phyloP scores from a whole-genome alignment of 2,797 vertebrate genomes.

The Helicolenus hilgendorfi region DNA sequence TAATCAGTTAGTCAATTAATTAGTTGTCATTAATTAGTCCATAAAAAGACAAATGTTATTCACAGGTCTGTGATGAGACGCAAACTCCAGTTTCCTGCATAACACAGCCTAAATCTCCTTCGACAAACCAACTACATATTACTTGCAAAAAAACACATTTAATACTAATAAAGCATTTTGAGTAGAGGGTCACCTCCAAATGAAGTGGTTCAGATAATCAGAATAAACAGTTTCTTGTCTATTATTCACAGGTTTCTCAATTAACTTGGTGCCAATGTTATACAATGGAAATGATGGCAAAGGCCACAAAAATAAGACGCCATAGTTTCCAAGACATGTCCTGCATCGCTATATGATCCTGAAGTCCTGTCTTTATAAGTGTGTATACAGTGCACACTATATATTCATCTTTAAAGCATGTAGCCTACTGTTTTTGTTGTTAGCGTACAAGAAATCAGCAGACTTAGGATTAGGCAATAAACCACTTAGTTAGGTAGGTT shows the following conservation, averaged over 20 bases:
- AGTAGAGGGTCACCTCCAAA: not conserved
- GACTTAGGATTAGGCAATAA: not conserved
- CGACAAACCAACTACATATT: not conserved
- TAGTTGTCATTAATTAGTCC: too few relatives aligned
- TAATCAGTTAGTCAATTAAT: too few relatives aligned
- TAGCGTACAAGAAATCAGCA: not conserved
- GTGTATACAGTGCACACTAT: too few relatives aligned
- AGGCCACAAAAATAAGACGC: not conserved
- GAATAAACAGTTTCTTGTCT: not conserved
- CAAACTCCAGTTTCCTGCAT: not conserved
- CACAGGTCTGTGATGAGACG: accelerated
- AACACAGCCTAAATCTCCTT: not conserved
- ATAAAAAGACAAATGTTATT: too few relatives aligned
- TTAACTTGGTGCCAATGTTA: not conserved
- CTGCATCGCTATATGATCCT: not conserved
- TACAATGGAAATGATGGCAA: not conserved
- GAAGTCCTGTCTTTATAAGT: not conserved
- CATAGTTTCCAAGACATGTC: not conserved
- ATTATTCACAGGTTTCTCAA: not conserved
- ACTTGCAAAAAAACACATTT: not conserved
- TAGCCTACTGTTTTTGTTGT: not conserved
- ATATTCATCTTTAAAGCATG: not conserved
- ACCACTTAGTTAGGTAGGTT: not conserved
- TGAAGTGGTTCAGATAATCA: not conserved
- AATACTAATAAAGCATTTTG: not conserved